Percentiles rank a stretch among this genome's conserved stretches.
These are phyloP conservation scores for Orchestes rusci DNA, from an alignment of 2,888 invertebrate species.

Conservation along the genomic window DNA sequence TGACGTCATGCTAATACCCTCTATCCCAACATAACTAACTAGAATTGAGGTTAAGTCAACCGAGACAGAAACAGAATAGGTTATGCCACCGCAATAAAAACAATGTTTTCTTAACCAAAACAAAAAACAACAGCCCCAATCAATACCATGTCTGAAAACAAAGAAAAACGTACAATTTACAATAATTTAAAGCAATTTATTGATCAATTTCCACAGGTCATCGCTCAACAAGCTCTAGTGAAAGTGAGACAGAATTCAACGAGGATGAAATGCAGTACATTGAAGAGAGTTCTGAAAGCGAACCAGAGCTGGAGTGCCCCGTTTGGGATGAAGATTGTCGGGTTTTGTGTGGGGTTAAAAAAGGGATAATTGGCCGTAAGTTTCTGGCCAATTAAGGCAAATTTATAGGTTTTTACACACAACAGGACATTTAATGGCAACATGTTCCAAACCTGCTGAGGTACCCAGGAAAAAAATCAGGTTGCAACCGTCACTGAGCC, in stretches of 20 bases:
- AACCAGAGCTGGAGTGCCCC: slow-evolving; percentile 37
- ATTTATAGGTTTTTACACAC: slow-evolving; percentile 1
- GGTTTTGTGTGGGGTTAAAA: slow-evolving; percentile 19
- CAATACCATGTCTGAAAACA: too few relatives aligned
- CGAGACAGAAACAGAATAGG: too few relatives aligned
- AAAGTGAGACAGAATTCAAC: slow-evolving; percentile 7
- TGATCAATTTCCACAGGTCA: too few relatives aligned
- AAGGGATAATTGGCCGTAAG: slow-evolving; percentile 29
- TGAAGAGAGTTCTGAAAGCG: slow-evolving; percentile 23
- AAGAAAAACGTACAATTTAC: too few relatives aligned
- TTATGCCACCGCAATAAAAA: too few relatives aligned
- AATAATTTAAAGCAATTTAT: too few relatives aligned
- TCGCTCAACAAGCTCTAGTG: too few relatives aligned
- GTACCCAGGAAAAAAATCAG: slow-evolving; percentile 32
- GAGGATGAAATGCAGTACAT: slow-evolving; percentile 8
- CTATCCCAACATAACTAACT: too few relatives aligned
- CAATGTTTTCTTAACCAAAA: too few relatives aligned
- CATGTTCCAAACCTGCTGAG: slow-evolving; percentile 31
- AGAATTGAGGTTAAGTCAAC: too few relatives aligned
- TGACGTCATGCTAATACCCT: too few relatives aligned
- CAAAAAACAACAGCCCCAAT: too few relatives aligned
- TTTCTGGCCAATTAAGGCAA: slow-evolving; percentile 6
- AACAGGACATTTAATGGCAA: slow-evolving; percentile 38
- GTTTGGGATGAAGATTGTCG: slow-evolving; percentile 38
- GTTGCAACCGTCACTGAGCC: slow-evolving; percentile 29